These are phyloP conservation scores for Porites lutea DNA, from an alignment of 64 coral and sea anemone genomes.

Conservation along the genomic window DNA sequence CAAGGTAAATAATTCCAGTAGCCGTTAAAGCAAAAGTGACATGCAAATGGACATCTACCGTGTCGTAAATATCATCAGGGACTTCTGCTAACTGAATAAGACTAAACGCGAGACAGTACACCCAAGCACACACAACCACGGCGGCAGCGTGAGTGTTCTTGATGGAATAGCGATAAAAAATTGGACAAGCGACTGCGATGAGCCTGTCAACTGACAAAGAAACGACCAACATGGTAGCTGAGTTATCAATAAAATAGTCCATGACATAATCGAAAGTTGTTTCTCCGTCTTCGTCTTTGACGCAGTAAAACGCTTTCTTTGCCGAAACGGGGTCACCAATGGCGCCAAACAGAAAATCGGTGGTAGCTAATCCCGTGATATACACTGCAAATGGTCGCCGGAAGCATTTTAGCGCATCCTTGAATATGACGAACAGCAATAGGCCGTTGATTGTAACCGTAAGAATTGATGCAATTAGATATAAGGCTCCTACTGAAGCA, in stretches of 20 bases:
- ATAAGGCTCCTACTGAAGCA: too few relatives aligned
- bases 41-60: too few relatives aligned
- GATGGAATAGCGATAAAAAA: slow-evolving; percentile 34
- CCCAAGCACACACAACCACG: neutral
- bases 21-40: too few relatives aligned
- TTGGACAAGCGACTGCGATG: slow-evolving; percentile 10
- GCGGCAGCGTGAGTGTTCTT: neutral
- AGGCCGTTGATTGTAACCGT: slow-evolving; percentile 1
- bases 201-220: slow-evolving; percentile 6
- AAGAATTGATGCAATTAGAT: too few relatives aligned
- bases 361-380: slow-evolving; percentile 1
- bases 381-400: too few relatives aligned
- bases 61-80: neutral
- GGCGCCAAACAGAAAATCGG: slow-evolving; percentile 21
- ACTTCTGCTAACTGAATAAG: slow-evolving; percentile 8
- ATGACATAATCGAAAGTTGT: neutral
- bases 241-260: neutral
- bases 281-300: neutral
- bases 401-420: too few relatives aligned
- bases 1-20: too few relatives aligned
- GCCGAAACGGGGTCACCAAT: slow-evolving; percentile 2
- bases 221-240: neutral
- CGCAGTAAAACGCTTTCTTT: neutral
- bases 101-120: neutral
- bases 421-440: neutral